phyloP scores from a whole-genome alignment of 2,888 invertebrate genomes.

The Enoplolaimus lenunculus region DNA sequence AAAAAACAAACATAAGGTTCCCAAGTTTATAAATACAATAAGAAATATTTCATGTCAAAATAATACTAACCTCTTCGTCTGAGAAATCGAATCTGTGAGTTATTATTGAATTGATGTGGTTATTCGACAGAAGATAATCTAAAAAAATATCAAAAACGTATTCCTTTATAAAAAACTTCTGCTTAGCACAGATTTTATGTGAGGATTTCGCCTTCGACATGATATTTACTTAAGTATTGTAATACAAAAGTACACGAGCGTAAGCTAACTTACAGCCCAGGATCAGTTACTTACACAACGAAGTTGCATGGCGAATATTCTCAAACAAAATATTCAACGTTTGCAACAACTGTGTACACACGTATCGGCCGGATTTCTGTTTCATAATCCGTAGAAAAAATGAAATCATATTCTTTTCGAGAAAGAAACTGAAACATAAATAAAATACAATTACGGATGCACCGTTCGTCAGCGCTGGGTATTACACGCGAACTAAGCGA shows the following conservation, averaged over 20 bases:
- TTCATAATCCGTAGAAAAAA: conserved; percentile 93
- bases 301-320: conserved; percentile 96
- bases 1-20: too few species aligned
- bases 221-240: too few species aligned
- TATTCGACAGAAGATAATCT: conserved; percentile 95
- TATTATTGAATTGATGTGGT: conserved; percentile 98
- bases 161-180: too few species aligned
- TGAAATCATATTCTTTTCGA: conserved; percentile 97
- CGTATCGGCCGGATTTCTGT: conserved; percentile 88
- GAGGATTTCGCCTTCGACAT: too few species aligned
- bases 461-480: too few species aligned
- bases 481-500: too few species aligned
- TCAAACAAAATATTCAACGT: conserved; percentile 97
- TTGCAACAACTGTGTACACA: conserved; percentile 92
- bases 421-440: conserved; percentile 65
- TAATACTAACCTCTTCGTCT: conserved; percentile 75
- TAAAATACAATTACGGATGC: too few species aligned
- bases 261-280: too few species aligned
- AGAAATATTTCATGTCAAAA: too few species aligned
- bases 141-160: conserved; percentile 25
- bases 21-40: too few species aligned
- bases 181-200: too few species aligned
- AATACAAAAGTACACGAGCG: too few species aligned
- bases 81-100: conserved; percentile 98
- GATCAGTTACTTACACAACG: conserved; percentile 93